Conservation (phyloP, 92 coral and sea anemone species). For the Blastomussa wellsi region DNA sequence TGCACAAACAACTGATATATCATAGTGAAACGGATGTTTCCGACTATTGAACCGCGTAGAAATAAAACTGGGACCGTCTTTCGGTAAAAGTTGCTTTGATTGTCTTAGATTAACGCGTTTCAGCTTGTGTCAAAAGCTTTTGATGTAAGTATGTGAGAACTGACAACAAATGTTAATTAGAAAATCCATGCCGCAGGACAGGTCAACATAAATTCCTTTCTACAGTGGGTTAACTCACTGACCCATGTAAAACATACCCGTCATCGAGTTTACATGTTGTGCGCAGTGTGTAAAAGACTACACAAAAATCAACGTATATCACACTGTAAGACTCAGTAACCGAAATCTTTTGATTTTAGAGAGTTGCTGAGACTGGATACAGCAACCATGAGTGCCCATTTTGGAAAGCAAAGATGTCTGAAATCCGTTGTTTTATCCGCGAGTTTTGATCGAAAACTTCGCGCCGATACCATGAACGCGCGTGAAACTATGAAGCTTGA, state of each 20-base stretch:
- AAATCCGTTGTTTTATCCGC: constrained; percentile 19
- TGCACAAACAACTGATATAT: not conserved
- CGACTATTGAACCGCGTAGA: not conserved
- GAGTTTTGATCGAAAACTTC: constrained; percentile 31
- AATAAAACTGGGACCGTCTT: not conserved
- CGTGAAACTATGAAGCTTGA: constrained; percentile 35
- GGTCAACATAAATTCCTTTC: constrained; percentile 2
- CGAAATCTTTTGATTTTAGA: not conserved
- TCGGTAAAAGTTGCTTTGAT: not conserved
- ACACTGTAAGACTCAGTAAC: no score
- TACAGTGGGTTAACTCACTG: not conserved
- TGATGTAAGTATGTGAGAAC: not conserved
- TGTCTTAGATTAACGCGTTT: not conserved
- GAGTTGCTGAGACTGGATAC: not conserved
- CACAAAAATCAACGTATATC: not conserved
- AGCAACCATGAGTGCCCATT: constrained; percentile 6
- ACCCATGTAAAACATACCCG: not conserved
- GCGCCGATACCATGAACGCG: constrained; percentile 36
- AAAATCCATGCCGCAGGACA: constrained; percentile 3
- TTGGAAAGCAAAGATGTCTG: not conserved
- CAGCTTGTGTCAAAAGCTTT: not conserved
- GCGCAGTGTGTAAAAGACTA: not conserved
- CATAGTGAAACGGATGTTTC: not conserved
- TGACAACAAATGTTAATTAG: not conserved
- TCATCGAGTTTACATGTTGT: not conserved